Percentiles rank a stretch among this genome's conserved stretches.
phyloP scores from a whole-genome alignment of 2,888 invertebrate species.

The Leptopilina syphax region DNA sequence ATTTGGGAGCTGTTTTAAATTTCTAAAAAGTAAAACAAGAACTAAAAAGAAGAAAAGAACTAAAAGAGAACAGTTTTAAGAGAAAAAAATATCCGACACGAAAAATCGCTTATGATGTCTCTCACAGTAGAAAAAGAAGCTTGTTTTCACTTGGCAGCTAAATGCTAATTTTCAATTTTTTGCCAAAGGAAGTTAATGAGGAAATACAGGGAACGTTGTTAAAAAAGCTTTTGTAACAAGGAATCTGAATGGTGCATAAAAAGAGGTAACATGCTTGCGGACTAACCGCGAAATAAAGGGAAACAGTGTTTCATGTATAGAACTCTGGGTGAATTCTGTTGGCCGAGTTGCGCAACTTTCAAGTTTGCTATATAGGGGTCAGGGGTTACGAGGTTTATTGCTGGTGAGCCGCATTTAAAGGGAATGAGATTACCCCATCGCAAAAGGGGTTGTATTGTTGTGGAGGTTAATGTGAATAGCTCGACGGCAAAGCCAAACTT shows the following conservation, averaged over 20 bases:
- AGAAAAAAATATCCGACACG: not conserved
- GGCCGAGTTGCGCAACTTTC: slow-evolving; percentile 37
- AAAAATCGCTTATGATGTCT: not conserved
- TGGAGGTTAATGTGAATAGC: slow-evolving; percentile 37
- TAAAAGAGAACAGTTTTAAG: no score
- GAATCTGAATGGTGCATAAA: slow-evolving; percentile 41
- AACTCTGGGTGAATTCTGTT: slow-evolving; percentile 41
- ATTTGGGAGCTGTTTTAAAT: no score
- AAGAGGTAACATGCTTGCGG: slow-evolving; percentile 42
- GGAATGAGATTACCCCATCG: slow-evolving; percentile 46
- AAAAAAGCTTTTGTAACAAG: slow-evolving; percentile 11
- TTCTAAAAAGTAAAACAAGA: no score
- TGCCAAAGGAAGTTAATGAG: slow-evolving; percentile 18
- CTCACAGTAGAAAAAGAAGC: not conserved
- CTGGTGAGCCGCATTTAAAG: slow-evolving; percentile 51
- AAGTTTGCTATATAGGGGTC: slow-evolving; percentile 10
- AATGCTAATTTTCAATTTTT: slow-evolving; percentile 16
- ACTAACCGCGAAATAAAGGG: slow-evolving; percentile 34
- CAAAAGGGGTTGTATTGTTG: slow-evolving; percentile 47
- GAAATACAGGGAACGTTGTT: not conserved
- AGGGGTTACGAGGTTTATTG: slow-evolving; percentile 51
- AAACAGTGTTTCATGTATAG: slow-evolving; percentile 25
- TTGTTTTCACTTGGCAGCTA: slow-evolving; percentile 4
- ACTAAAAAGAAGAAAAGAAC: no score
- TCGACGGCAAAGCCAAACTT: slow-evolving; percentile 37